Evolutionary conservation across 2,113 vertebrate genomes (phyloP).

Genomic region (Saimiri boliviensis): DNA sequence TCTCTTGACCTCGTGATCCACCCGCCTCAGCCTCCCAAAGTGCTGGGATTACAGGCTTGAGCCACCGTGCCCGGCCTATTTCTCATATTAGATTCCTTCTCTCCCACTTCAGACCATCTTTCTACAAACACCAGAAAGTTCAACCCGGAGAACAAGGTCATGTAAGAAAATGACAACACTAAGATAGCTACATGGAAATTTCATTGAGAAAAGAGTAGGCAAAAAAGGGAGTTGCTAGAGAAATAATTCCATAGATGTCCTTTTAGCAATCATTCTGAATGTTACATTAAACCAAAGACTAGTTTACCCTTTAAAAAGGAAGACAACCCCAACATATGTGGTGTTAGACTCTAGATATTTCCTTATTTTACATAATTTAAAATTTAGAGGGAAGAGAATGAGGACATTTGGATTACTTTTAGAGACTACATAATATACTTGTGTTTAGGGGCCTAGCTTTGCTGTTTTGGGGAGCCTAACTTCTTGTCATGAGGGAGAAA

Average conservation of each 20-base stretch:
- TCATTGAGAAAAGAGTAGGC: not conserved
- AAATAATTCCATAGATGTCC: not conserved
- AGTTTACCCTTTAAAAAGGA: not conserved
- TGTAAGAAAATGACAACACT: not conserved
- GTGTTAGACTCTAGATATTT: not conserved
- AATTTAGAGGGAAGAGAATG: not conserved
- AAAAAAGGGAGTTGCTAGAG: not conserved
- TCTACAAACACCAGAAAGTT: not conserved
- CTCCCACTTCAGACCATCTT: not conserved
- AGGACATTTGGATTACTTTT: not conserved
- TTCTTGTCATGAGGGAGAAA: not conserved
- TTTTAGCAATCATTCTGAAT: not conserved
- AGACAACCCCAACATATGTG: not conserved
- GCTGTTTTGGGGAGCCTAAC: not conserved
- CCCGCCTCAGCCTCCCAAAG: too few relatives aligned
- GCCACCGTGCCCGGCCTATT: too few relatives aligned
- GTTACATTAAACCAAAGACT: not conserved
- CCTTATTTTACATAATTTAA: conserved; percentile 6
- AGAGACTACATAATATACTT: not conserved
- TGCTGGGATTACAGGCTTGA: too few relatives aligned
- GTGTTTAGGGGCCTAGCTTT: not conserved
- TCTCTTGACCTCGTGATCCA: too few relatives aligned
- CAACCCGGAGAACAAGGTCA: not conserved
- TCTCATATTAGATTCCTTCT: not conserved
- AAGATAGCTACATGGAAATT: not conserved